Evolutionary conservation across 2,113 vertebrate genomes (phyloP), one percentile per base, ranked within the genome.

Genomic region (Pterocles burchelli): DNA sequence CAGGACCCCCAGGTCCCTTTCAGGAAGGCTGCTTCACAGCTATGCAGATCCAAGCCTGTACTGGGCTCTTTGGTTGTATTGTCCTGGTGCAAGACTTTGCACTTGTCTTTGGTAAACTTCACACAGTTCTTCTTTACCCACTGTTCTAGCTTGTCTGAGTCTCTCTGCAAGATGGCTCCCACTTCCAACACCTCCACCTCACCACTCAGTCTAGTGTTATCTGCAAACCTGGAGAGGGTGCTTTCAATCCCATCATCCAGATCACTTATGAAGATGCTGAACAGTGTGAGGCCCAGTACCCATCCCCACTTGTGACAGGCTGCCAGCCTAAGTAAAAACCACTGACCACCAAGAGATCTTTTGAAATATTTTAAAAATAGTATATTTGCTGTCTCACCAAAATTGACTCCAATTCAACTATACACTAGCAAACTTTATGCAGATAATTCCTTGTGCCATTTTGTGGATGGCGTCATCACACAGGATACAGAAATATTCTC

Each of bases 1-100:
- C 17, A 57, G 38, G 31, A 13, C 16, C 16, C 10, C 14, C 13
- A 29, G 6, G 28, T 14, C 31, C 55, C 31, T 13, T 33, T 57
- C 38, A 87, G 22, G 25, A 36, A 59, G 59, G 59, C 29, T 31
- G 45, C 38, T 83, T 5, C 57, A 36, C 45, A 13, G 51, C 29
- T 34, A 59, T 58, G 55, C 12, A 59, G 33, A 80, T 2, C 11
- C 48, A n/a, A 77, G 45, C 5, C 49, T 18, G 11, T 21, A 54
- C 22, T 1, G 2, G 11, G 14, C 24, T 49, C 72, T n/a, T 34
- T 2, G 16, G 10, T 45, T 72, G 28, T 3, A 14, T 1, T 8
- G 10, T 5, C 25, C 29, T 34, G 2, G 10, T 28, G 6, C 28
- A 63, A 19, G 17, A 79, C 67, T 62, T 29, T 4, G 24, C 24